Evolutionary conservation across 2,888 invertebrate species (phyloP).

Genomic region (Pandemis corylana): DNA sequence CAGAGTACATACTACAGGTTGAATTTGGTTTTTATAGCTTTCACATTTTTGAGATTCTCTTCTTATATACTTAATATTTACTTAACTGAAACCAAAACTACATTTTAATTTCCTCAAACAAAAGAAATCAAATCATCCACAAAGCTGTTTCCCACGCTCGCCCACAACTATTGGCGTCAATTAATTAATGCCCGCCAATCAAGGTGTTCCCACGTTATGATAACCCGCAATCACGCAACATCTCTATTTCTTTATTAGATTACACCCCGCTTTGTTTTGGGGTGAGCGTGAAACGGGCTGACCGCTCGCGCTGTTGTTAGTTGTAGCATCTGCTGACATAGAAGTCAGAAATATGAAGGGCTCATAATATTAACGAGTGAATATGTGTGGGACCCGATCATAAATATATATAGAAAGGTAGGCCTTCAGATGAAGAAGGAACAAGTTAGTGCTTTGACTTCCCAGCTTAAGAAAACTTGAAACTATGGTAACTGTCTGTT

Average conservation of each 20-base stretch:
- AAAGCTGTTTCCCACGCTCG: conserved; percentile 69
- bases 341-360: conserved; percentile 7
- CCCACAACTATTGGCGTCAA: conserved; percentile 66
- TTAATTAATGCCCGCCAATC: conserved; percentile 80
- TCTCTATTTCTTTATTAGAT: conserved; percentile 80
- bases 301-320: conserved; percentile 64
- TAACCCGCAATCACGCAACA: conserved; percentile 84
- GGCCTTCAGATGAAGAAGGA: too few species aligned
- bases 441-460: too few species aligned
- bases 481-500: too few species aligned
- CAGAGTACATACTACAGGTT: too few species aligned
- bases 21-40: too few species aligned
- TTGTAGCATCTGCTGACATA: conserved; percentile 53
- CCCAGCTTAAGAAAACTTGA: too few species aligned
- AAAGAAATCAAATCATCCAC: conserved; percentile 44
- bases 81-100: too few species aligned
- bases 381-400: neutral
- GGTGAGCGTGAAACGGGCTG: conserved; percentile 79
- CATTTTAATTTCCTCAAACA: conserved; percentile 8
- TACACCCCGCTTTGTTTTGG: conserved; percentile 78
- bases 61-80: neutral
- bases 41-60: neutral
- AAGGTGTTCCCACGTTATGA: conserved; percentile 82
- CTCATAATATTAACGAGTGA: neutral
- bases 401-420: too few species aligned